Conservation (phyloP, 2,888 invertebrate species). For the Aphelenchoides bicaudatus region DNA sequence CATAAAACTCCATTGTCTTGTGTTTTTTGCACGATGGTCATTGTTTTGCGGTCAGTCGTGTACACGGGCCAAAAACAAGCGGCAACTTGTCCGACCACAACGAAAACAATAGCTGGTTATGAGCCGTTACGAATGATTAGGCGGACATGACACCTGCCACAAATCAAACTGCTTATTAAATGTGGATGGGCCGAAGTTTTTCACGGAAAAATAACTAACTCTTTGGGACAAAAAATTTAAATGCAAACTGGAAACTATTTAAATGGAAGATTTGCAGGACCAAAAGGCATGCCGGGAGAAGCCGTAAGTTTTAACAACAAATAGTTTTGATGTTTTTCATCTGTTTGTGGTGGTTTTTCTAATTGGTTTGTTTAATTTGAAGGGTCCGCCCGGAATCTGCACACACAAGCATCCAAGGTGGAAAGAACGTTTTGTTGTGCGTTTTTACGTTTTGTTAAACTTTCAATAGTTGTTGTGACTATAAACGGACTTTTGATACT, state of each 20-base stretch:
- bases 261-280: slow-evolving; percentile 39
- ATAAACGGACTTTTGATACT: neutral
- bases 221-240: neutral
- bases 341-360: slow-evolving; percentile 26
- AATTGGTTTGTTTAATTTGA: slow-evolving; percentile 22
- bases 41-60: slow-evolving; percentile 7
- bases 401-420: slow-evolving; percentile 1
- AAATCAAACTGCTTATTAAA: neutral
- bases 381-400: slow-evolving; percentile 21
- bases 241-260: neutral
- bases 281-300: slow-evolving; percentile 48
- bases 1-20: neutral
- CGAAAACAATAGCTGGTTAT: neutral
- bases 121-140: neutral
- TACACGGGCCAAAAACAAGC: slow-evolving; percentile 7
- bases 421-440: slow-evolving; percentile 9
- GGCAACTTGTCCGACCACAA: neutral
- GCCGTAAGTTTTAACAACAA: slow-evolving; percentile 37
- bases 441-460: slow-evolving; percentile 13
- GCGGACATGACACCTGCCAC: neutral
- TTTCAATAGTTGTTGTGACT: neutral
- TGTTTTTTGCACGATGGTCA: neutral
- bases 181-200: slow-evolving; percentile 3
- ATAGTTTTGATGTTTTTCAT: slow-evolving; percentile 16
- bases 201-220: neutral